Conservation (phyloP, 1,140 invertebrate genomes). For the Anadara kagoshimensis region DNA sequence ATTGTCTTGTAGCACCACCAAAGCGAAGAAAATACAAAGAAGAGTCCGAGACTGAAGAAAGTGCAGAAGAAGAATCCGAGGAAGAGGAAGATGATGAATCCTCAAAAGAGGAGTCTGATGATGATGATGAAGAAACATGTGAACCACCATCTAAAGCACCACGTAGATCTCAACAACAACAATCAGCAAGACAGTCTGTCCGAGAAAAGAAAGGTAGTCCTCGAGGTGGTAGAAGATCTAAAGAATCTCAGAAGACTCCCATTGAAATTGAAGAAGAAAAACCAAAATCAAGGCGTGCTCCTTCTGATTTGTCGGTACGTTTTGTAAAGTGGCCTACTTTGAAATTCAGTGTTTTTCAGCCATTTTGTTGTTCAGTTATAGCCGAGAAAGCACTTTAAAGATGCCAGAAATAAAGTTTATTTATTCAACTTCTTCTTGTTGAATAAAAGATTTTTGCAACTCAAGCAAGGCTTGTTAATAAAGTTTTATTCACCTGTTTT, state of each 20-base stretch:
- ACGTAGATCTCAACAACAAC: constrained; percentile 16
- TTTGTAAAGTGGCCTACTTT: too few relatives aligned
- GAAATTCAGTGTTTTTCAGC: background rate
- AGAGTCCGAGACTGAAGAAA: constrained; percentile 45
- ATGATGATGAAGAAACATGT: background rate
- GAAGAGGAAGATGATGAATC: constrained; percentile 33
- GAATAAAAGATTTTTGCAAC: too few relatives aligned
- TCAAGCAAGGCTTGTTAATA: too few relatives aligned
- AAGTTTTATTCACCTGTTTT: too few relatives aligned
- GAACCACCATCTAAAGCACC: constrained; percentile 18
- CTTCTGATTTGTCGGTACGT: constrained; percentile 68
- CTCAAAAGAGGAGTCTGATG: background rate
- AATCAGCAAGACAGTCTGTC: constrained; percentile 1
- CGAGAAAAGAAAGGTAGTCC: constrained; percentile 3
- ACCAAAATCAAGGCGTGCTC: constrained; percentile 50
- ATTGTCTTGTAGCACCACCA: constrained; percentile 26
- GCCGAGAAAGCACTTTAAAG: too few relatives aligned
- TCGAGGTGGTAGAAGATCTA: background rate
- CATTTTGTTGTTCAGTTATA: too few relatives aligned
- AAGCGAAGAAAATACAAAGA: constrained; percentile 39
- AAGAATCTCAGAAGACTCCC: background rate
- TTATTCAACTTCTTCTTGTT: too few relatives aligned
- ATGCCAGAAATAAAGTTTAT: too few relatives aligned
- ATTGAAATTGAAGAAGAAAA: constrained; percentile 23
- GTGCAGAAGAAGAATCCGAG: constrained; percentile 28